Base-by-base conservation (phyloP, 2,888 invertebrate species). In the Lithophane ornitopus region DNA sequence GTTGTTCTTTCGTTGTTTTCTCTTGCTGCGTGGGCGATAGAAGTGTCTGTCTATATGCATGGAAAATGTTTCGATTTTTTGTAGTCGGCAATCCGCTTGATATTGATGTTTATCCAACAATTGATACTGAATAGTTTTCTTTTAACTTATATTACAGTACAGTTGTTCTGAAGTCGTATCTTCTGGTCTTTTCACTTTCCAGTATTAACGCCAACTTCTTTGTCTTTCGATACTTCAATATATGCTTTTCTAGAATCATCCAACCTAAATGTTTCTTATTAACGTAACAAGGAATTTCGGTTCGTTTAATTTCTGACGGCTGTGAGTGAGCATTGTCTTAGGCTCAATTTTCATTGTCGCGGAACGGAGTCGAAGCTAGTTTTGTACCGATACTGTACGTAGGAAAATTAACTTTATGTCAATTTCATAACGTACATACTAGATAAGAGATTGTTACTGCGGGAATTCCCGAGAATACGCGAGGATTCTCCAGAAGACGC, bases 321-420 rank as follows among this genome's bases (percentile, higher is more conserved):
- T 63, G 54, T 65, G 26, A 78, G 54, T 65, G 26, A 78, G 65
- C 65, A 69, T 78, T 81, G 83, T 78, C 78, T 78, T 49, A 49
- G 19, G 49, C 19, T 19, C 19, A 49, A 49, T 22, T 49, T 49
- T 6, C 19, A 49, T 8, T 19, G 8, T 22, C 49, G 49, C 49
- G 22, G 49, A 22, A 49, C 22, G 22, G 49, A 49, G 22, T 49
- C 0, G 49, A 49, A 49, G 22, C 49, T 49, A 49, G 49, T 49
- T 22, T 49, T 49, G 22, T 49, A 49, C 22, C 22, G 22, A 49
- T 49, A 49, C 22, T 49, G 49, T 49, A 49, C 49, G 22, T 49
- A 49, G 22, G 2, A 49, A 49, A 49, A 49, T 22, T 0, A 49
- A 49, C 49, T 22, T 22, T 8, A 49, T 3, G 49, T 9, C 49